Evolutionary conservation across 2,888 invertebrate species (phyloP), one percentile per base, ranked within the genome.

Genomic region (Arge pagana): DNA sequence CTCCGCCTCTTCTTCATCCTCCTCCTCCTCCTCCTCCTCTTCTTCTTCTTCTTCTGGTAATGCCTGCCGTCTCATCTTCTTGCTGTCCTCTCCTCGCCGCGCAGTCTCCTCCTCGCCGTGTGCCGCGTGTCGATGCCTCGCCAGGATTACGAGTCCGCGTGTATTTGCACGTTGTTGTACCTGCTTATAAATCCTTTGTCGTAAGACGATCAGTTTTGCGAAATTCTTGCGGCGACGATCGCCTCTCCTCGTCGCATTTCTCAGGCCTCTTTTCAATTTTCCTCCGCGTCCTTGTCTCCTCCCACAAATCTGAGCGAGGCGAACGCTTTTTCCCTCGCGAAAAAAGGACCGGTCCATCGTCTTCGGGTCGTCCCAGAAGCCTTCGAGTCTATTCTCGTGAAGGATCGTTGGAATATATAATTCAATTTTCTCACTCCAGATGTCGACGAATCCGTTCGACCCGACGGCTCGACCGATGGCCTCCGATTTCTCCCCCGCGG

Each of bases 81-180:
- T 33, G 42, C 24, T 30, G 42, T 39, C 56, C 50, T 39, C 54
- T 57, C 53, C 55, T 59, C 58, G 52, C 52, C 21, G 18, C 18
- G 33, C 13, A 30, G 16, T 15, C 33, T 19, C 13, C 15, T 11
- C 6, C 28, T 52, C n/a, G 30, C 36, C 33, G 50, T 31, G 45
- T 39, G 40, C 61, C 63, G 60, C 50, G 48, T 33, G 57, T 55
- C 45, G n/a, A n/a, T n/a, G n/a, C n/a, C n/a, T n/a, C n/a, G n/a
- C n/a, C n/a, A n/a, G n/a, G n/a, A n/a, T n/a, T n/a, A n/a, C n/a
- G n/a, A n/a, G n/a, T n/a, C n/a, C n/a, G n/a, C n/a, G n/a, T n/a
- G n/a, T n/a, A n/a, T n/a, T n/a, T n/a, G n/a, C n/a, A n/a, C n/a
- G n/a, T n/a, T n/a, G n/a, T n/a, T n/a, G n/a, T n/a, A n/a, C n/a